A percentile compares a stretch with the other conserved stretches of the same genome.
phyloP scores from a whole-genome alignment of 2,888 invertebrate genomes.

The Microctonus brassicae region DNA sequence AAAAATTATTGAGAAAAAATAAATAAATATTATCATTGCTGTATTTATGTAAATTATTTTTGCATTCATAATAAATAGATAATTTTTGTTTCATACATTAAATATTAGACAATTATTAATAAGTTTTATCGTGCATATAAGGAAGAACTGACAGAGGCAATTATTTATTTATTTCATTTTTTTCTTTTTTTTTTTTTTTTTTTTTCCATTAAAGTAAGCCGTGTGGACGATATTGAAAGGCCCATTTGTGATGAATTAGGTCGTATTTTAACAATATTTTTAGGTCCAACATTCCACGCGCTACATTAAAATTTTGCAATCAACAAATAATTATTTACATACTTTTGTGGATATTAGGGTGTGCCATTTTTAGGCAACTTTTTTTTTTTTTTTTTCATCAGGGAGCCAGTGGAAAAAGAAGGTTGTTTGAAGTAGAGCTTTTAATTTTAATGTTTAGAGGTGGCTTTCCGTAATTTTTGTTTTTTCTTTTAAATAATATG shows the following conservation, averaged over 20 bases:
- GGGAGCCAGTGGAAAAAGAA: no score
- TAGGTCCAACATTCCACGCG: slow-evolving; percentile 27
- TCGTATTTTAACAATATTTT: slow-evolving; percentile 20
- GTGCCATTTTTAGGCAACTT: no score
- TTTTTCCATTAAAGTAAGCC: slow-evolving; percentile 22
- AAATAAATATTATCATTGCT: neutral
- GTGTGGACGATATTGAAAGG: slow-evolving; percentile 44
- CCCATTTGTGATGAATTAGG: slow-evolving; percentile 49
- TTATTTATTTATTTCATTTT: neutral
- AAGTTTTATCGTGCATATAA: slow-evolving; percentile 1
- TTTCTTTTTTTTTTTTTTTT: neutral
- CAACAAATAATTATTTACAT: slow-evolving; percentile 9
- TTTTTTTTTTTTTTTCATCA: no score
- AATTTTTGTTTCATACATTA: neutral
- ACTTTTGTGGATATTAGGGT: no score
- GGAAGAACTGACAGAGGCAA: slow-evolving; percentile 22
- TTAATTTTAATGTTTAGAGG: no score
- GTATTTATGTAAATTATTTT: neutral
- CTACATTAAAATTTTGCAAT: slow-evolving; percentile 7
- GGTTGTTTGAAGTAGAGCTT: no score
- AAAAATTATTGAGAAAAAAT: neutral
- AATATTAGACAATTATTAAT: slow-evolving; percentile 1
- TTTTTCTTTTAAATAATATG: no score
- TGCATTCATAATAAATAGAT: slow-evolving; percentile 4
- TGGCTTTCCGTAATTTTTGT: no score